A percentile compares a stretch with the other conserved stretches of the same genome.
phyloP scores from a whole-genome alignment of 2,113 vertebrate species.

The Galeopterus variegatus region DNA sequence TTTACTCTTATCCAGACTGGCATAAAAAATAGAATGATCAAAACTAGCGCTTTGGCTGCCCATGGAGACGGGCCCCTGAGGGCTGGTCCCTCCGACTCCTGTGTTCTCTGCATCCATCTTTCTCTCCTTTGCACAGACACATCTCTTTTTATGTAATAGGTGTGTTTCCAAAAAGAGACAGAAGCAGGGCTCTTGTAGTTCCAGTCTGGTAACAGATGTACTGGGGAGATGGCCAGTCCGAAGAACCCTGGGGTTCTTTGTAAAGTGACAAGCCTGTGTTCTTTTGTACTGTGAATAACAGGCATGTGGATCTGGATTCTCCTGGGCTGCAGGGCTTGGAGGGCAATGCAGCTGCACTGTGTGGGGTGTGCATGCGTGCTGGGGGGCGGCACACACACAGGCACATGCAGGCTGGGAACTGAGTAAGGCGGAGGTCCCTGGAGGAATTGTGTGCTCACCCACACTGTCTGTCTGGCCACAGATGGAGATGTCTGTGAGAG shows the following conservation, averaged over 20 bases:
- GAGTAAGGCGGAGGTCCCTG: slow-evolving; percentile 17
- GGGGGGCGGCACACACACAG: not conserved
- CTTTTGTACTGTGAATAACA: slow-evolving; percentile 51
- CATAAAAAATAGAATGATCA: not conserved
- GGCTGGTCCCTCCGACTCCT: not conserved
- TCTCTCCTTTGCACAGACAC: not conserved
- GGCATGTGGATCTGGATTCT: not conserved
- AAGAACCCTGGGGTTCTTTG: slow-evolving; percentile 36
- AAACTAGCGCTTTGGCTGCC: not conserved
- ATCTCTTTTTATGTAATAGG: slow-evolving; percentile 1
- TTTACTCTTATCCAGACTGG: not conserved
- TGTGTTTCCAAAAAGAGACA: slow-evolving; percentile 57
- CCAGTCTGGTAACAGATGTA: not conserved
- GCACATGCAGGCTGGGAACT: not conserved
- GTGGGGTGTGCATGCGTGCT: not conserved
- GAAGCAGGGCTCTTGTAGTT: slow-evolving; percentile 40
- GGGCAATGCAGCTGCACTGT: not conserved
- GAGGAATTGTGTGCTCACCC: not conserved
- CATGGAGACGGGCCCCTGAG: not conserved
- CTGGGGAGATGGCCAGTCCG: slow-evolving; percentile 20
- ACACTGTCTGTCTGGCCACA: not conserved
- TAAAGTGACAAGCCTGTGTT: not conserved
- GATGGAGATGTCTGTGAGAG: not conserved
- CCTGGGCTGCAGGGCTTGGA: not conserved
- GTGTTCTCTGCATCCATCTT: not conserved